These are phyloP conservation scores for Lagria hirta DNA, from an alignment of 2,888 invertebrate genomes.

Conservation along the genomic window DNA sequence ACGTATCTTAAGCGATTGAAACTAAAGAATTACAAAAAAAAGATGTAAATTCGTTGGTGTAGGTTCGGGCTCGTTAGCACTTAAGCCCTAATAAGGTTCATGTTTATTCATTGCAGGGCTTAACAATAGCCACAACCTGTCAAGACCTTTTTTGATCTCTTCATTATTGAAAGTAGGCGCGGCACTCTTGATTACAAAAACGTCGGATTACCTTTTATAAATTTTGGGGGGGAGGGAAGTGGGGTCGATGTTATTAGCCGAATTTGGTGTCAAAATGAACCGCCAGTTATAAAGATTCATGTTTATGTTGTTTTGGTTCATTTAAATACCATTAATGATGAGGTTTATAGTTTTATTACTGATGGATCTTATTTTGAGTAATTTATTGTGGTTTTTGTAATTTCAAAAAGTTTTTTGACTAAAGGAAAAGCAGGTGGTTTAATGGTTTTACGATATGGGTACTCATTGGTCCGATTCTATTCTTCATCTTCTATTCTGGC, in stretches of 20 bases:
- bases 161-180: constrained; percentile 39
- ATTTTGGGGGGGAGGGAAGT: constrained; percentile 3
- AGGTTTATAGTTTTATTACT: constrained; percentile 33
- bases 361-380: constrained; percentile 24
- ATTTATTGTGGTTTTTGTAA: constrained; percentile 32
- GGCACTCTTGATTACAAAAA: constrained; percentile 37
- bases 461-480: neutral
- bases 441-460: neutral
- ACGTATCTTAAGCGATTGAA: no score
- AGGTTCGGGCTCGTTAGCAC: constrained; percentile 34
- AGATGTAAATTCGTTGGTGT: no score
- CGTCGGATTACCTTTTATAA: constrained; percentile 11
- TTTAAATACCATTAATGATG: constrained; percentile 24
- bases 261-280: constrained; percentile 19
- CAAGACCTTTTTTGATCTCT: constrained; percentile 38
- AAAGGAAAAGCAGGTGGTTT: constrained; percentile 4
- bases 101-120: constrained; percentile 39
- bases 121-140: constrained; percentile 37
- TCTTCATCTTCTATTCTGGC: neutral
- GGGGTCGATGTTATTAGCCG: constrained; percentile 17
- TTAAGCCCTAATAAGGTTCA: constrained; percentile 37
- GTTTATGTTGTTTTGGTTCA: constrained; percentile 30
- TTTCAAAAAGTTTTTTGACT: constrained; percentile 25
- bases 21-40: no score
- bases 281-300: constrained; percentile 22